Conservation (phyloP, 2,888 invertebrate species). For the Syritta pipiens region DNA sequence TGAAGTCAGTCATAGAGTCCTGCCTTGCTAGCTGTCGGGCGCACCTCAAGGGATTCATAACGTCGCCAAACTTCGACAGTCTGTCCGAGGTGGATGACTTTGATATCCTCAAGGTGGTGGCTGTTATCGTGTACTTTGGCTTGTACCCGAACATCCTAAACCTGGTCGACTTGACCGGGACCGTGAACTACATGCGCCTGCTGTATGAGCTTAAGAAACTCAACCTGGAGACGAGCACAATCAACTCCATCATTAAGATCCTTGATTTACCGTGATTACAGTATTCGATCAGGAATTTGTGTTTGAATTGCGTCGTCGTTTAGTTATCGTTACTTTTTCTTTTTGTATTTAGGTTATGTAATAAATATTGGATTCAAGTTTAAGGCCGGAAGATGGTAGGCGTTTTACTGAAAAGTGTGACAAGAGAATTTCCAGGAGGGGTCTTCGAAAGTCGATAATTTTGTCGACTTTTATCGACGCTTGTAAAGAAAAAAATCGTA, state of each 20-base stretch:
- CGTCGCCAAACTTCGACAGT: conserved; percentile 68
- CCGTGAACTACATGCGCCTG: conserved; percentile 75
- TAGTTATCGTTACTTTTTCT: too few species aligned
- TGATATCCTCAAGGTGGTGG: conserved; percentile 74
- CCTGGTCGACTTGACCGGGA: conserved; percentile 73
- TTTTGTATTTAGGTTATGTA: conserved; percentile 13
- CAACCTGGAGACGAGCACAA: conserved; percentile 74
- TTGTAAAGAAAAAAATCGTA: too few species aligned
- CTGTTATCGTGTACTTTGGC: conserved; percentile 75
- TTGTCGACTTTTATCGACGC: too few species aligned
- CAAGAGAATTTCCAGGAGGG: too few species aligned
- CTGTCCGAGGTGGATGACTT: conserved; percentile 16
- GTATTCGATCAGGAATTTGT: neutral
- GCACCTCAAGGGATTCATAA: conserved; percentile 75
- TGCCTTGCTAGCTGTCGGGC: conserved; percentile 70
- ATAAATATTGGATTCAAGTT: conserved; percentile 19
- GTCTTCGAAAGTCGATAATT: too few species aligned
- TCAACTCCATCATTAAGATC: conserved; percentile 75
- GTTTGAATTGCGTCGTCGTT: neutral
- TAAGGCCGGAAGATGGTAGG: neutral
- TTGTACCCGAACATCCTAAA: conserved; percentile 76
- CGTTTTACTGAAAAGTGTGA: too few species aligned
- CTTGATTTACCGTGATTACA: conserved; percentile 31
- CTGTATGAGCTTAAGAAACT: conserved; percentile 76
- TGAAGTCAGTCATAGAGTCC: conserved; percentile 73